A percentile compares a stretch with the other conserved stretches of the same genome.
These are phyloP conservation scores for Pseudochirops corinnae DNA, from an alignment of 2,797 vertebrate species.

Conservation along the genomic window DNA sequence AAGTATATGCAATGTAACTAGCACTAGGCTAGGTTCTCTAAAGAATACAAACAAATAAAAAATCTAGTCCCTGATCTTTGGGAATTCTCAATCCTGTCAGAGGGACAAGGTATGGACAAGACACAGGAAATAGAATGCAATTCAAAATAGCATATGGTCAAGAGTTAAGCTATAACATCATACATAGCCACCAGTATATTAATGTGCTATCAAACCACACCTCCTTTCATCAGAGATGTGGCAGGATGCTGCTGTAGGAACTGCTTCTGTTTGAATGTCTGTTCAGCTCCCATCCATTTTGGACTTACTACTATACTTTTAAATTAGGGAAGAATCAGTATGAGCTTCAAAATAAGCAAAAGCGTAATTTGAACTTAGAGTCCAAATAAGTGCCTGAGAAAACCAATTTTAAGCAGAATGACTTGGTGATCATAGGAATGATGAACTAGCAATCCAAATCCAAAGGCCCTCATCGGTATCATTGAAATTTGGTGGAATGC, in stretches of 20 bases:
- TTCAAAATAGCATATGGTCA: conserved; percentile 12
- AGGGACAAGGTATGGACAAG: neutral
- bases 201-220: neutral
- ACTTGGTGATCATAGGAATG: neutral
- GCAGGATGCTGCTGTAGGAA: neutral
- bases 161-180: conserved; percentile 12
- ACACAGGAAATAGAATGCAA: neutral
- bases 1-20: neutral
- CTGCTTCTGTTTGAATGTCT: neutral
- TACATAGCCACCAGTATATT: neutral
- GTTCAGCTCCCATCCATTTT: neutral
- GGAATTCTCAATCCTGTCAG: neutral
- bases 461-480: neutral
- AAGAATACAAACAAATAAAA: neutral
- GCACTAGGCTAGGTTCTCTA: neutral
- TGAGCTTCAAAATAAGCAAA: neutral
- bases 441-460: neutral
- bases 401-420: neutral
- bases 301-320: neutral
- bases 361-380: neutral
- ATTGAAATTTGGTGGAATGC: neutral
- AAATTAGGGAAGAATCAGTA: neutral
- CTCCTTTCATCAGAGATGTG: neutral
- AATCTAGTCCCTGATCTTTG: neutral
- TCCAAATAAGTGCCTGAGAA: neutral